Evolutionary conservation across 2,797 vertebrate species (phyloP).

Genomic region (Microhierax caerulescens): DNA sequence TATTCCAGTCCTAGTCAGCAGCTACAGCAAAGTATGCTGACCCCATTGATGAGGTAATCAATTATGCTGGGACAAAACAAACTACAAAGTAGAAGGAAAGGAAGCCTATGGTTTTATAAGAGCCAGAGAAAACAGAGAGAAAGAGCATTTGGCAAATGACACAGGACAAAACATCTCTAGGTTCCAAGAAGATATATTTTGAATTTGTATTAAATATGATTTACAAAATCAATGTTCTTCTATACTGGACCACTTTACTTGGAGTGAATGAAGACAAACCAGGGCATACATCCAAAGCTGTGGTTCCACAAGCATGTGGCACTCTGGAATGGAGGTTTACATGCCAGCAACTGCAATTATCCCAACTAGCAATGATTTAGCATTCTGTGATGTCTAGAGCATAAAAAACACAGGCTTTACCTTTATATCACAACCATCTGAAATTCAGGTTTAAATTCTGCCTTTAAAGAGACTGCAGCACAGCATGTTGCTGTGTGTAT

Average conservation of each 20-base stretch:
- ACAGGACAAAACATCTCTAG: conserved; percentile 1
- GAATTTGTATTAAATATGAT: conserved; percentile 10
- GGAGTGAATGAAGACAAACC: conserved; percentile 34
- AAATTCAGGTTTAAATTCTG: conserved; percentile 56
- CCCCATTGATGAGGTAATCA: conserved; percentile 65
- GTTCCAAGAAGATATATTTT: conserved; percentile 20
- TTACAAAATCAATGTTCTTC: conserved; percentile 26
- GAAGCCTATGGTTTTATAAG: background rate
- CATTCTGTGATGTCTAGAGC: conserved; percentile 10
- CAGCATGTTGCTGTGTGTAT: conserved; percentile 37
- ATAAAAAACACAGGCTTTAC: background rate
- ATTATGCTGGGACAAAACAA: conserved; percentile 57
- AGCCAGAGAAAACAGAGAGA: conserved; percentile 10
- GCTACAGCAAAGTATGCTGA: conserved; percentile 40
- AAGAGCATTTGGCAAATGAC: conserved; percentile 2
- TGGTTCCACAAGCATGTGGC: conserved; percentile 31
- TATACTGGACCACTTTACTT: conserved; percentile 1
- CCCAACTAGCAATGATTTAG: conserved; percentile 37
- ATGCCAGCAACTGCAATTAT: conserved; percentile 44
- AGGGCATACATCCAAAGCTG: conserved; percentile 21
- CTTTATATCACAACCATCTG: conserved; percentile 14
- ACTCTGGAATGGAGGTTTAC: background rate
- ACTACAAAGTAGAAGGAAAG: background rate
- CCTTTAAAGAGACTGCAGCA: conserved; percentile 45
- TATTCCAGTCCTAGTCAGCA: conserved; percentile 31